Evolutionary conservation across 2,797 vertebrate genomes (phyloP).

Genomic region (Gobionotothen gibberifrons): DNA sequence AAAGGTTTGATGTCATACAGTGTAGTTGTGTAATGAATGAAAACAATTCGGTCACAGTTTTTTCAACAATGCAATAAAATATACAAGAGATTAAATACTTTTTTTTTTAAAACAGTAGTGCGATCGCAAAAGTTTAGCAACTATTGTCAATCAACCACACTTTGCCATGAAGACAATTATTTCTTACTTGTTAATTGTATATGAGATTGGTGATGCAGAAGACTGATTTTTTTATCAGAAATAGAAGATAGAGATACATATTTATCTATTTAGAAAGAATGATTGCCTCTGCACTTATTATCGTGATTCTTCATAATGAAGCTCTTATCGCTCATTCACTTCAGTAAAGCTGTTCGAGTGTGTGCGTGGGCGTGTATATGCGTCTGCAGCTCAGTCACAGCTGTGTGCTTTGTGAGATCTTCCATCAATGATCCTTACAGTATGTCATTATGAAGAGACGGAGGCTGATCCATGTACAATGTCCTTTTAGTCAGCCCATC

Average conservation of each 20-base stretch:
- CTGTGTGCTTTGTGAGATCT: constrained; percentile 53
- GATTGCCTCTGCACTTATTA: constrained; percentile 28
- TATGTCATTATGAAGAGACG: constrained; percentile 59
- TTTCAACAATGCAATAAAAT: too few species aligned
- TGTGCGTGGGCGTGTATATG: constrained; percentile 10
- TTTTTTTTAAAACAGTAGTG: too few species aligned
- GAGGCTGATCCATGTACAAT: constrained; percentile 36
- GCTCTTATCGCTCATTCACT: constrained; percentile 52
- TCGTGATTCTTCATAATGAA: constrained; percentile 49
- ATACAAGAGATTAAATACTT: too few species aligned
- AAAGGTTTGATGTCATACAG: too few species aligned
- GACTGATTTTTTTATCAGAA: not conserved
- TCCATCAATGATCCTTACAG: constrained; percentile 59
- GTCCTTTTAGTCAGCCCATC: constrained; percentile 12
- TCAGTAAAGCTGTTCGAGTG: constrained; percentile 34
- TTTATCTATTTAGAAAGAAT: constrained; percentile 5
- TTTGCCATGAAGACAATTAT: not conserved
- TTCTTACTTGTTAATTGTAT: not conserved
- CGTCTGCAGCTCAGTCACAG: constrained; percentile 31
- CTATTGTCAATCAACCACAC: not conserved
- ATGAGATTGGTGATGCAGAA: constrained; percentile 3
- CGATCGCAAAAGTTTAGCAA: too few species aligned
- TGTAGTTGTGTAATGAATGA: too few species aligned
- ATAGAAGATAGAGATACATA: not conserved
- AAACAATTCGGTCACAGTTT: too few species aligned